These are phyloP conservation scores for Menidia menidia DNA, from an alignment of 2,797 vertebrate species.

Conservation along the genomic window DNA sequence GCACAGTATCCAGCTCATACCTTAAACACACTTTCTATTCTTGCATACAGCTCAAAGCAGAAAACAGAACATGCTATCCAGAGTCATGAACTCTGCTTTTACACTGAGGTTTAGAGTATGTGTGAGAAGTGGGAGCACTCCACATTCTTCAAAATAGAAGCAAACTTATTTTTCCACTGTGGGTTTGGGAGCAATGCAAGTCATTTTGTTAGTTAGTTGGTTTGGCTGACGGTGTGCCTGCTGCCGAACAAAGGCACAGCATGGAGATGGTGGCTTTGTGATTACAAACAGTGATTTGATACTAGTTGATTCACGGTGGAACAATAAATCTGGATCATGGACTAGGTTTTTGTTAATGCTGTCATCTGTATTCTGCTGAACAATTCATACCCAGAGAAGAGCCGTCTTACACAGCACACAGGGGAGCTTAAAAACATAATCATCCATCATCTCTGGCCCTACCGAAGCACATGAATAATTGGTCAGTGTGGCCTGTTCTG, in stretches of 20 bases:
- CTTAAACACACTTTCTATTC: background rate
- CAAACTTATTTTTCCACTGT: conserved; percentile 7
- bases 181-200: conserved; percentile 17
- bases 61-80: background rate
- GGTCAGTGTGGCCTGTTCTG: conserved; percentile 51
- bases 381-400: conserved; percentile 33
- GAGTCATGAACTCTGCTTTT: conserved; percentile 27
- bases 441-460: conserved; percentile 62
- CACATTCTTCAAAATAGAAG: conserved; percentile 8
- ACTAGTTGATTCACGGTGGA: conserved; percentile 30
- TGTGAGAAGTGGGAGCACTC: conserved; percentile 18
- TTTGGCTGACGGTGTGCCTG: conserved; percentile 8
- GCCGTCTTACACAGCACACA: conserved; percentile 45
- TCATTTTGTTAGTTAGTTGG: conserved; percentile 6
- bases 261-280: background rate
- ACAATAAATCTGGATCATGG: conserved; percentile 30
- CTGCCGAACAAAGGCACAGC: background rate
- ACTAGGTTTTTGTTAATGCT: conserved; percentile 33
- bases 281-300: conserved; percentile 6
- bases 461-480: conserved; percentile 67
- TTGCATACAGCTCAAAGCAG: background rate
- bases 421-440: conserved; percentile 60
- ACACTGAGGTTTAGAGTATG: conserved; percentile 13
- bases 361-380: conserved; percentile 53
- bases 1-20: conserved; percentile 4